phyloP scores from a whole-genome alignment of 2,888 invertebrate genomes.

The Liposcelis brunnea region DNA sequence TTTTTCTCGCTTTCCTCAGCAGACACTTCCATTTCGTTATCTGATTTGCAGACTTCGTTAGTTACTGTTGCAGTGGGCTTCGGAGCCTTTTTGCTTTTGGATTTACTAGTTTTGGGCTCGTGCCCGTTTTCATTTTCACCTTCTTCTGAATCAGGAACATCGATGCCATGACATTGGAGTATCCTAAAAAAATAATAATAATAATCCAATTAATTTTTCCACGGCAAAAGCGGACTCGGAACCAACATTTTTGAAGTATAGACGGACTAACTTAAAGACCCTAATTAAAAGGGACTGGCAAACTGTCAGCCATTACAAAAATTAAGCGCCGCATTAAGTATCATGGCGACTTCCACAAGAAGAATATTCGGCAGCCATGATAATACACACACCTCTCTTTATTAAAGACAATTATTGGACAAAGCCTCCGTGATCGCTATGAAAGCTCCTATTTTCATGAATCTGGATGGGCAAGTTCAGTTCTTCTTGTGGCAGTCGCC shows the following conservation, averaged over 20 bases:
- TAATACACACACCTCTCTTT: no score
- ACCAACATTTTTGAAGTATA: constrained; percentile 1
- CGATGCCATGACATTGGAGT: constrained; percentile 55
- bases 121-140: constrained; percentile 23
- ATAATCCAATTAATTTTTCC: constrained; percentile 6
- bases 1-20: constrained; percentile 5
- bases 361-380: no score
- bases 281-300: no score
- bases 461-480: no score
- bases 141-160: constrained; percentile 33
- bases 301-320: no score
- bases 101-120: constrained; percentile 16
- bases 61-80: constrained; percentile 24
- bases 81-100: constrained; percentile 26
- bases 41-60: constrained; percentile 19
- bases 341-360: no score
- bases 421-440: no score
- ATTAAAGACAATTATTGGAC: no score
- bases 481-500: no score
- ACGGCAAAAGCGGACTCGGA: no score
- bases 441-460: constrained; percentile 1
- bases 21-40: constrained; percentile 20
- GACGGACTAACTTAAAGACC: no score
- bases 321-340: no score
- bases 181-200: constrained; percentile 33